phyloP scores from a whole-genome alignment of 2,888 invertebrate genomes.

The Heteromurus nitidus region DNA sequence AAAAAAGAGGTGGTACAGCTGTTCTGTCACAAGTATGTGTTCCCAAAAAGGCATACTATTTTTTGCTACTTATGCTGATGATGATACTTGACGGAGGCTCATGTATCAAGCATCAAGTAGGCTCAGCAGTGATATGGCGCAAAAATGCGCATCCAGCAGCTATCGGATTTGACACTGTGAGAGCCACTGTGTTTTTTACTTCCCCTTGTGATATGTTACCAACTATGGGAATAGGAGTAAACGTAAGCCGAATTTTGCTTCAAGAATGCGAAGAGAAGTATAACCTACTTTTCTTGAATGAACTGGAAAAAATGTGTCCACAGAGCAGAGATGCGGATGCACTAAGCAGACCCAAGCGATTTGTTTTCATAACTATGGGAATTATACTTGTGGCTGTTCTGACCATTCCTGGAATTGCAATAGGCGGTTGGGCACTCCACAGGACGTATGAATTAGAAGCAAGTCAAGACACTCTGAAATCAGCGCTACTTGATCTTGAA shows the following conservation, averaged over 20 bases:
- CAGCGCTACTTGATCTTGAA: background rate
- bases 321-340: background rate
- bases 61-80: background rate
- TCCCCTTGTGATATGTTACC: conserved; percentile 12
- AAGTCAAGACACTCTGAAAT: background rate
- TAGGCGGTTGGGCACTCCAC: conserved; percentile 2
- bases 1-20: background rate
- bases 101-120: background rate
- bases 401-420: background rate
- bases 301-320: conserved; percentile 43
- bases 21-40: background rate
- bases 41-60: background rate
- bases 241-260: background rate
- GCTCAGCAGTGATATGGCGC: conserved; percentile 11
- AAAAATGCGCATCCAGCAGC: background rate
- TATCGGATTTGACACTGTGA: conserved; percentile 10
- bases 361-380: background rate
- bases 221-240: background rate
- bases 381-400: background rate
- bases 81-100: background rate
- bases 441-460: background rate
- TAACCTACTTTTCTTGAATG: conserved; percentile 23
- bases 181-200: background rate
- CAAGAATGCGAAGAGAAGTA: conserved; percentile 29
- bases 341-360: background rate